Percentiles rank a stretch among this genome's conserved stretches.
phyloP scores from a whole-genome alignment of 1,140 invertebrate species.

The Sycophila sp. region DNA sequence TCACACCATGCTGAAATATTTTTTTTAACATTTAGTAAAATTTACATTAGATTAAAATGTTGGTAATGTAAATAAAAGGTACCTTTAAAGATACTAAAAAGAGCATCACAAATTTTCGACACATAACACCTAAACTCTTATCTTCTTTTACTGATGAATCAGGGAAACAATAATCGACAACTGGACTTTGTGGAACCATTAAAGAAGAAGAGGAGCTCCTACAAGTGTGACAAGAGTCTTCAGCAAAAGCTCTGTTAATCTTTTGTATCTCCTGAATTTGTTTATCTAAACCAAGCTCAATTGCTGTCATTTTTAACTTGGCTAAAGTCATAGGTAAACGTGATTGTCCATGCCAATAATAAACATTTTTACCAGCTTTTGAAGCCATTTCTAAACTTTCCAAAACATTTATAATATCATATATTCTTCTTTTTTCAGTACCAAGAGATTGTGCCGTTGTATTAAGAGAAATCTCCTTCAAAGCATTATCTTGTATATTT shows the following conservation, averaged over 20 bases:
- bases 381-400: conserved; percentile 78
- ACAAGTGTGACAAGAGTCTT: conserved; percentile 34
- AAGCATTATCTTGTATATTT: conserved; percentile 34
- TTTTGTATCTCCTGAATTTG: conserved; percentile 50
- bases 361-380: conserved; percentile 71
- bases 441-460: conserved; percentile 67
- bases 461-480: conserved; percentile 68
- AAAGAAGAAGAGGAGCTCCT: conserved; percentile 18
- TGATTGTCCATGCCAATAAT: conserved; percentile 68
- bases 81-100: conserved; percentile 75
- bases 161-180: conserved; percentile 37
- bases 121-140: conserved; percentile 75
- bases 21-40: conserved; percentile 29
- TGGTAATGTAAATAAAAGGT: not conserved
- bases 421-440: conserved; percentile 76
- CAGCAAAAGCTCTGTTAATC: conserved; percentile 43
- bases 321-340: conserved; percentile 39
- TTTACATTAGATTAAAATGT: conserved; percentile 2
- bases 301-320: conserved; percentile 45
- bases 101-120: conserved; percentile 79
- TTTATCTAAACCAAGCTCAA: conserved; percentile 45
- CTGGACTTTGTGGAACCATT: conserved; percentile 41
- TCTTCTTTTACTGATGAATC: conserved; percentile 55
- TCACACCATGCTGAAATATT: conserved; percentile 70
- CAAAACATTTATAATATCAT: conserved; percentile 82